Evolutionary conservation across 1,140 invertebrate species (phyloP), one percentile per base, ranked within the genome.

Genomic region (Trichonephila clavata): DNA sequence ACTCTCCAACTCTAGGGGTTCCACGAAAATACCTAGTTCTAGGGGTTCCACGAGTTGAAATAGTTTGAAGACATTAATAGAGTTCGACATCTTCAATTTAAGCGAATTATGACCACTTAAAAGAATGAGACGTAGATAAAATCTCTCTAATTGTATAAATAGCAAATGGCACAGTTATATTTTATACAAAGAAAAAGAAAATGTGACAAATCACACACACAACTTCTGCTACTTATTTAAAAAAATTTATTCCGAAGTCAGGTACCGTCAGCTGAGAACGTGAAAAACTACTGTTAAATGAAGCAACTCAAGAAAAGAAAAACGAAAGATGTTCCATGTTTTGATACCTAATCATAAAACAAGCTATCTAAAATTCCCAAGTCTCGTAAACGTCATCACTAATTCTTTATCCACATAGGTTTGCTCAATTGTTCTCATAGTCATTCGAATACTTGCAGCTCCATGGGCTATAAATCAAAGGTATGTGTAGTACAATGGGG

Each of bases 401-500:
- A 60, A 80, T 90, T 80, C 88, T 90, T 90, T 90, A 90, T 80
- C 43, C 88, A 80, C 88, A 80, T 77, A 80, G 68, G 50, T 90
- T 90, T 80, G 88, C 71, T 59, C 88, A 90, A 90, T 90, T 90
- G 88, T 90, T 90, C 50, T 57, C 24, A 13, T 68, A 80, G 57
- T 24, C 39, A 24, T 80, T 68, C 20, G 43, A 21, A 43, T 39
- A 27, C 24, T 63, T 65, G 43, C 21, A 32, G 86, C 59, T 71
- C 61, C 50, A 43, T 90, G 24, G 13, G 68, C 71, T 57, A 39
- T 90, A 90, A 90, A 90, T 90, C 88, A 90, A 60, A 80, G 65
- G 50, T 90, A 90, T 80, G 39, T 39, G 90, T 91, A 81, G 90
- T 90, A 90, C 71, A 91, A 91, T 91, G 90, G 43, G 77, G 60